Base-by-base conservation (phyloP, 2,888 invertebrate genomes). In the Diabrotica balteata region DNA sequence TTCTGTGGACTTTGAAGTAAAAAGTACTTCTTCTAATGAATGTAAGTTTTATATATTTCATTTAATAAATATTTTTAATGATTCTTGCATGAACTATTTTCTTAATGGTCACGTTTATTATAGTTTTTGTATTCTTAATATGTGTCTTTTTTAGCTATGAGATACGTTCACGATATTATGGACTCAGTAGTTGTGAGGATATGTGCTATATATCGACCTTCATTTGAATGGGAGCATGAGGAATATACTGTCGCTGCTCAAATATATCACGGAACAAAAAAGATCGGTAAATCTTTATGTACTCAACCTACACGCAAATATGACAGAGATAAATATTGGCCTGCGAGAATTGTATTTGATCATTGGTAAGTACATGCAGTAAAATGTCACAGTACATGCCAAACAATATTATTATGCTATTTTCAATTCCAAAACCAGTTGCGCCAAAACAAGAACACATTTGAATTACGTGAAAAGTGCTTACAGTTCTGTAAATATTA, bases 181-280 rank as follows among this genome's bases (percentile, higher is more conserved):
- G 94, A 95, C 77, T 88, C 91, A 7, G 90, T 95, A 46, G 85
- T 95, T 63, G 89, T 96, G 69, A 90, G 93, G 78, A 88, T 97
- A 52, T 94, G 94, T 71, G 93, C 93, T 45, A 86, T 96, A 1
- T 94, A 95, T 83, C 88, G 94, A 67, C 86, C 94, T 11, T 90
- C 91, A 7, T 86, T 86, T 1, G 88, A 90, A 65, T 95, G 95
- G 95, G 89, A 88, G 72, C 93, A 93, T 82, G 93, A 95, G 77
- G 93, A 94, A 79, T 97, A 94, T 80, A 87, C 92, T 72, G 88
- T 97, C 66, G 91, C 92, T 63, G 93, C 93, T 22, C 95, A 96
- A 82, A 89, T 97, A 69, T 95, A 91, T 83, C 93, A 97, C 83
- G 97, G 97, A 8, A 95, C 95, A 0, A 86, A 93, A 45, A 91